Conservation (phyloP, 2,113 vertebrate species). For the Grantiella picta region DNA sequence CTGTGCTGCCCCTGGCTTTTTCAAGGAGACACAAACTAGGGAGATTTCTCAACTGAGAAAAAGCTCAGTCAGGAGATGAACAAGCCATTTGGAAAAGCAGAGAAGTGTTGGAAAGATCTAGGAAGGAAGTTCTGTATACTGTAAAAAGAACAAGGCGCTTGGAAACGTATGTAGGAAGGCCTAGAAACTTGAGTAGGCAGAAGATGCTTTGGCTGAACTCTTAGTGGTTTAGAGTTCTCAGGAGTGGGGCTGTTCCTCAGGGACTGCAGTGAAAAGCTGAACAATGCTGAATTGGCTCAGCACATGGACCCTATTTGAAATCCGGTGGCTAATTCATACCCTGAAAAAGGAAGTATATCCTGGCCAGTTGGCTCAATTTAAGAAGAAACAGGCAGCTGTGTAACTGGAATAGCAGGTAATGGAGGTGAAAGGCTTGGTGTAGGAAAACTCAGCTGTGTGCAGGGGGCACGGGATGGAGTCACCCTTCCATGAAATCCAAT, state of each 20-base stretch:
- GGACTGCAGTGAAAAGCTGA: slow-evolving; percentile 2
- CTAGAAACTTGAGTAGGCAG: slow-evolving; percentile 42
- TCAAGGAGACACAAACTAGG: neutral
- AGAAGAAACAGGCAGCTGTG: neutral
- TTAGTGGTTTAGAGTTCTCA: neutral
- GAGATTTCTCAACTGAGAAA: neutral
- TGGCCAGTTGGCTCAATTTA: slow-evolving; percentile 15
- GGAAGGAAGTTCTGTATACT: neutral
- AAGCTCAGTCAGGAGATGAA: neutral
- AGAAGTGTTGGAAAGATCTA: neutral
- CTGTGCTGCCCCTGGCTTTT: neutral
- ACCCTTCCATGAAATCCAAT: slow-evolving; percentile 23
- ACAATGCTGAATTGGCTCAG: neutral
- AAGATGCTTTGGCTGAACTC: slow-evolving; percentile 55
- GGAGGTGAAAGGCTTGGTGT: slow-evolving; percentile 6
- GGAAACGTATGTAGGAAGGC: neutral
- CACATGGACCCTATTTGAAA: neutral
- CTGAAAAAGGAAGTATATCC: neutral
- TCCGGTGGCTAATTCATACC: neutral
- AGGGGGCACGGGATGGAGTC: neutral
- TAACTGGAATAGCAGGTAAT: slow-evolving; percentile 26
- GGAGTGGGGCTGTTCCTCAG: neutral
- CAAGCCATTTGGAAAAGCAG: neutral
- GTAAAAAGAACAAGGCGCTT: slow-evolving; percentile 28
- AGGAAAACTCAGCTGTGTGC: neutral